Evolutionary conservation across 1,140 invertebrate genomes (phyloP).

Genomic region (Carposina sasakii): DNA sequence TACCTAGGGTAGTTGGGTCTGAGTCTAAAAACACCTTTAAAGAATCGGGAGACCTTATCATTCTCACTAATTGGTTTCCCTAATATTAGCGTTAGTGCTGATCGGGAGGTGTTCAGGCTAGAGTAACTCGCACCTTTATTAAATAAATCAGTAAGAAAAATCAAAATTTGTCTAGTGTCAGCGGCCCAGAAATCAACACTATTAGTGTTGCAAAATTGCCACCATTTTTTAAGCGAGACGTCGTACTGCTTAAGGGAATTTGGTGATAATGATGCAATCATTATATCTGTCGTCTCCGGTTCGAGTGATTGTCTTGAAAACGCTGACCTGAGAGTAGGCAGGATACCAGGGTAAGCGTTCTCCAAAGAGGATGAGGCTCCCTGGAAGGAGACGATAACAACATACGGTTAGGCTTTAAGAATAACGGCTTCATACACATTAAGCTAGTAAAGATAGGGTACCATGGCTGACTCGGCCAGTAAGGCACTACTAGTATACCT

Average conservation of each 20-base stretch:
- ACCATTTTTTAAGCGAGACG: background rate
- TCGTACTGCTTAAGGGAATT: slow-evolving; percentile 6
- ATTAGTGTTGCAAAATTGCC: slow-evolving; percentile 1
- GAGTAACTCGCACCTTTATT: slow-evolving; percentile 2
- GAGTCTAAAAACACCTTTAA: slow-evolving; percentile 10
- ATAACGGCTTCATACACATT: too few relatives aligned
- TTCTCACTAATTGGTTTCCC: background rate
- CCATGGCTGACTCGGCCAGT: too few relatives aligned
- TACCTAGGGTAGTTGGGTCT: slow-evolving; percentile 8
- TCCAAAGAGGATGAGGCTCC: background rate
- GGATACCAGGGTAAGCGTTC: background rate
- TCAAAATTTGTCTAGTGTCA: background rate
- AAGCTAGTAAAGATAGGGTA: too few relatives aligned
- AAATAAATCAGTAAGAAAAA: slow-evolving; percentile 5
- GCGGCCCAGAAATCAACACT: background rate
- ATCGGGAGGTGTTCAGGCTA: slow-evolving; percentile 9
- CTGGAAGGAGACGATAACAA: background rate
- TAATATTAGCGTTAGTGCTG: slow-evolving; percentile 11
- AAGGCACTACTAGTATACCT: too few relatives aligned
- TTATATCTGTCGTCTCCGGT: background rate
- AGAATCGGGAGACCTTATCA: slow-evolving; percentile 1
- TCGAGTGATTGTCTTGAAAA: background rate
- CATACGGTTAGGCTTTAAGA: too few relatives aligned
- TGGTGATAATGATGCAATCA: slow-evolving; percentile 4
- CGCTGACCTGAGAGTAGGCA: background rate